These are phyloP conservation scores for Aldabrachelys gigantea DNA, from an alignment of 2,113 vertebrate species.

Conservation along the genomic window DNA sequence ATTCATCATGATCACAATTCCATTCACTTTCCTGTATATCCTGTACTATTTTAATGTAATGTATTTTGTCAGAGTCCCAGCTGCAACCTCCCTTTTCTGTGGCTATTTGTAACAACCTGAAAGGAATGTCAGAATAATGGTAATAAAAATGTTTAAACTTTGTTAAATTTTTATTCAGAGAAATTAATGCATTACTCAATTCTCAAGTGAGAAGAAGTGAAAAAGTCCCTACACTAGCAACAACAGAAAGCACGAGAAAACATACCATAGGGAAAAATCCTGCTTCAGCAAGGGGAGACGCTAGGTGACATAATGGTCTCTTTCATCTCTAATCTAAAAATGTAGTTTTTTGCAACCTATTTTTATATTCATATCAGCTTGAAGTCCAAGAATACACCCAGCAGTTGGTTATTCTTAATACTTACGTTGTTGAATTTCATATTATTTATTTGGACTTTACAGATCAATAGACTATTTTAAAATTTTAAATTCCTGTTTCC, in stretches of 20 bases:
- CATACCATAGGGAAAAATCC: neutral
- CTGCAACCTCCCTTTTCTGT: neutral
- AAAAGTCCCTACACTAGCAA: conserved; percentile 3
- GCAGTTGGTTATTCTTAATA: neutral
- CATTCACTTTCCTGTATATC: neutral
- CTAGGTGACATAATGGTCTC: neutral
- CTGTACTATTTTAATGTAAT: neutral
- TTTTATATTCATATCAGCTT: neutral
- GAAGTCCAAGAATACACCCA: neutral
- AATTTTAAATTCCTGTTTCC: neutral
- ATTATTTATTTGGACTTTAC: neutral
- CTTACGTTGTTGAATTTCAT: neutral
- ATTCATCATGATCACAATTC: neutral
- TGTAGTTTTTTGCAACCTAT: neutral
- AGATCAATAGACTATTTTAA: neutral
- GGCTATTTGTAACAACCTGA: neutral
- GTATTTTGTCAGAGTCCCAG: neutral
- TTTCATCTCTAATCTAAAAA: conserved; percentile 46
- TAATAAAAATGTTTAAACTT: conserved; percentile 36
- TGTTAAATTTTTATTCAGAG: conserved; percentile 21
- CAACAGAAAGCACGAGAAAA: conserved; percentile 9
- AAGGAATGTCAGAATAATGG: neutral
- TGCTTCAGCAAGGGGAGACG: neutral
- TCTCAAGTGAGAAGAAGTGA: conserved; percentile 14
- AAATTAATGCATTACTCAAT: conserved; percentile 3